Conservation (phyloP, 2,113 vertebrate species). For the Nycticryphes semicollaris region DNA sequence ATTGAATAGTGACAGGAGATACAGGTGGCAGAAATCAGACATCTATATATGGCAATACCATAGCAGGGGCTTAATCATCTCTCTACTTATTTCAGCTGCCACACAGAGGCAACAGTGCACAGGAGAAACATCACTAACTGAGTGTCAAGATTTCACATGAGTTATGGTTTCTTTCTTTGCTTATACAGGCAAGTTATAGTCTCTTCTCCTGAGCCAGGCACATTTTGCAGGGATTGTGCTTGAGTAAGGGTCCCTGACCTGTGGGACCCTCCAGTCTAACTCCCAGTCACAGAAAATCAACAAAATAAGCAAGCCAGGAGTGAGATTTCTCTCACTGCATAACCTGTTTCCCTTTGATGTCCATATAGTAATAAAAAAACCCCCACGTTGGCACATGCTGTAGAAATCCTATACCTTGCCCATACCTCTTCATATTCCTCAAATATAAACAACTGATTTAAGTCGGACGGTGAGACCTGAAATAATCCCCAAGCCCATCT, state of each 20-base stretch:
- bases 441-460: background rate
- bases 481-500: background rate
- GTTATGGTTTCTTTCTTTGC: constrained; percentile 2
- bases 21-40: constrained; percentile 44
- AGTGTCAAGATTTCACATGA: constrained; percentile 13
- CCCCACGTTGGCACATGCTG: background rate
- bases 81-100: constrained; percentile 29
- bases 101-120: constrained; percentile 23
- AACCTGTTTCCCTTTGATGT: background rate
- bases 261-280: background rate
- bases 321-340: background rate
- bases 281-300: background rate
- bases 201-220: background rate
- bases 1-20: constrained; percentile 28
- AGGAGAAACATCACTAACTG: background rate
- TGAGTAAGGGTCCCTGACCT: background rate
- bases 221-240: background rate
- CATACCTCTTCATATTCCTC: background rate
- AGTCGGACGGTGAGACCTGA: background rate
- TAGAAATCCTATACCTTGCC: background rate
- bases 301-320: background rate
- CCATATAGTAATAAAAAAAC: background rate
- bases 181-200: background rate
- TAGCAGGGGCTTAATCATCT: constrained; percentile 46
- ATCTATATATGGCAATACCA: constrained; percentile 10